Base-by-base conservation (phyloP, 2,888 invertebrate species). In the Eremobia ochroleuca region DNA sequence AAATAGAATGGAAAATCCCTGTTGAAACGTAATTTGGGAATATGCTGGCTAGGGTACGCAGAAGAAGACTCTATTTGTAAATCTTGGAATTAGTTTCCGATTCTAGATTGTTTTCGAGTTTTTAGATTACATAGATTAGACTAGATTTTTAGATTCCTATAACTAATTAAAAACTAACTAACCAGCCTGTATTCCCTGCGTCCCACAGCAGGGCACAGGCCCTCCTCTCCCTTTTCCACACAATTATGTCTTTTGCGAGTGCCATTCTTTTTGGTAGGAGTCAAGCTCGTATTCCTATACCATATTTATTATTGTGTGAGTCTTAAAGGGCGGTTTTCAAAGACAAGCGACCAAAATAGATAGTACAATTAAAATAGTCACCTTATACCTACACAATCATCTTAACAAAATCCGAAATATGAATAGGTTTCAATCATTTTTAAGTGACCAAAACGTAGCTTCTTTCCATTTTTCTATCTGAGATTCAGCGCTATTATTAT, bases 401-500 rank as follows among this genome's bases (percentile, higher is more conserved):
- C 11, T 52, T 28, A 0, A 55, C 18, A 49, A 25, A 37, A 28
- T 4, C 25, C 18, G 9, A 46, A 81, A 43, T 40, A 25, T 31
- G 43, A 58, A 71, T 67, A 73, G 13, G n/a, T 55, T 55, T 40
- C 58, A 68, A 59, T 40, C 0, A 67, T 82, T 72, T 52, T 62
- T 71, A 75, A 82, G 77, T 85, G 43, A 84, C n/a, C 28, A 74
- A 79, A 80, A 72, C 43, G 61, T 64, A 40, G 37, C 61, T 76
- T 83, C n/a, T 65, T 34, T 70, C 21, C 37, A 52, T 71, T 71
- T 81, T 62, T n/a, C 37, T 40, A 46, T 28, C 58, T 61, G 55
- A 78, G 79, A 78, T 81, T 79, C 65, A 70, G 55, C 40, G 59
- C 21, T 68, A 58, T 40, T 81, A 81, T 73, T 81, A 83, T 85